These are phyloP conservation scores for Nomada goodeniana DNA, from an alignment of 2,888 invertebrate species.

Conservation along the genomic window DNA sequence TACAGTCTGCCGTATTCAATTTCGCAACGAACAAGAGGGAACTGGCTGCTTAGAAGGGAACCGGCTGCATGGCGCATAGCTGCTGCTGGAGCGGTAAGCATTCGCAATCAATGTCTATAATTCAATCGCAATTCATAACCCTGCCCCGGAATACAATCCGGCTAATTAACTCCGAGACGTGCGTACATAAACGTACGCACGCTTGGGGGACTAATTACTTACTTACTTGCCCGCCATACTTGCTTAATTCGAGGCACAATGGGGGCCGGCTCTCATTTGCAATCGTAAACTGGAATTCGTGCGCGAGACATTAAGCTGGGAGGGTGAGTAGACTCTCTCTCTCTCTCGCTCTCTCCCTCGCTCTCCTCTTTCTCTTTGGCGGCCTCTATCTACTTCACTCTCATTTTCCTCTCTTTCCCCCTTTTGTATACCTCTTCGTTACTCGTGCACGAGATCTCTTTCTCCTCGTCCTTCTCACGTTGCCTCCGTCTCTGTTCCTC, in stretches of 20 bases:
- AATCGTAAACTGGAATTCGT: slow-evolving; percentile 76
- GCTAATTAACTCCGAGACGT: slow-evolving; percentile 70
- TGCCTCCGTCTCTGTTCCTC: slow-evolving; percentile 4
- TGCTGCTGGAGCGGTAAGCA: slow-evolving; percentile 44
- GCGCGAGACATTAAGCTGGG: slow-evolving; percentile 74
- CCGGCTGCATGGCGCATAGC: slow-evolving; percentile 10
- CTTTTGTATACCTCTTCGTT: slow-evolving; percentile 5
- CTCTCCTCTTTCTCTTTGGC: neutral
- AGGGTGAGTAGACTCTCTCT: slow-evolving; percentile 43
- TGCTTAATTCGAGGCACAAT: slow-evolving; percentile 71
- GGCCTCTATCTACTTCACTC: neutral
- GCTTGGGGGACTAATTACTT: slow-evolving; percentile 70
- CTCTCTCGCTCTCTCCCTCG: slow-evolving; percentile 11
- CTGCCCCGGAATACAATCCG: slow-evolving; percentile 62
- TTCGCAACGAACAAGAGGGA: slow-evolving; percentile 2
- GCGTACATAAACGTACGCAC: slow-evolving; percentile 70
- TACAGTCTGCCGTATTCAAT: slow-evolving; percentile 23
- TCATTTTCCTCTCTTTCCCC: slow-evolving; percentile 7
- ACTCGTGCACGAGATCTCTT: slow-evolving; percentile 22
- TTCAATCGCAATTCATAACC: slow-evolving; percentile 68
- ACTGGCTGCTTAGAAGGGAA: neutral
- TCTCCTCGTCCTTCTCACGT: slow-evolving; percentile 11
- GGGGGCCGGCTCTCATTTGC: slow-evolving; percentile 72
- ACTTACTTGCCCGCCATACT: slow-evolving; percentile 70
- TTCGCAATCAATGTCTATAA: slow-evolving; percentile 68